Evolutionary conservation across 1,140 invertebrate species (phyloP).

Genomic region (Leptonema lineaticorne): DNA sequence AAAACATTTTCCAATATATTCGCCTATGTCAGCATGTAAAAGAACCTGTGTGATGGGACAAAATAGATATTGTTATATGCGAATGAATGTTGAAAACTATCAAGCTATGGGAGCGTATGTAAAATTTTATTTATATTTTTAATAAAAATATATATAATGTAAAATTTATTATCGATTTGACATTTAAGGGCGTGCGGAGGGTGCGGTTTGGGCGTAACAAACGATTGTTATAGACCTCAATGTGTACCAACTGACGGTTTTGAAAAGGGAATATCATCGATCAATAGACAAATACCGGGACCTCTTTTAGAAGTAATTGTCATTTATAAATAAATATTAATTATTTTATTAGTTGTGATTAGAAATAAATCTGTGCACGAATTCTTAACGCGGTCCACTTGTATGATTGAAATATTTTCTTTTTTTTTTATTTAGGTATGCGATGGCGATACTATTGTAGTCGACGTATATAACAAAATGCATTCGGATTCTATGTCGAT

Average conservation of each 20-base stretch:
- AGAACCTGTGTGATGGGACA: conserved; percentile 25
- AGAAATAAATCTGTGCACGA: not conserved
- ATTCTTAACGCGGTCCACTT: too few relatives aligned
- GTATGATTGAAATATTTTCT: too few relatives aligned
- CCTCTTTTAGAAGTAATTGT: conserved; percentile 57
- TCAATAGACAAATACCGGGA: conserved; percentile 64
- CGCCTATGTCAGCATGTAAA: too few relatives aligned
- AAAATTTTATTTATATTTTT: too few relatives aligned
- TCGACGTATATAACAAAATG: conserved; percentile 60
- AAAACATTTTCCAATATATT: too few relatives aligned
- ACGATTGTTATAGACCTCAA: conserved; percentile 55
- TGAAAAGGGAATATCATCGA: conserved; percentile 53
- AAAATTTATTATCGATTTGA: not conserved
- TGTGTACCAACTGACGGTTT: conserved; percentile 62
- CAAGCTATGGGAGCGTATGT: conserved; percentile 49
- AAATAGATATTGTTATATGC: conserved; percentile 50
- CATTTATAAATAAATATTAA: too few relatives aligned
- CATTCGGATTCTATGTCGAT: conserved; percentile 54
- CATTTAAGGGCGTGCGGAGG: conserved; percentile 42
- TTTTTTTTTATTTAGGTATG: conserved; percentile 58
- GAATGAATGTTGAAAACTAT: conserved; percentile 55
- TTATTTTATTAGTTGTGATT: too few relatives aligned
- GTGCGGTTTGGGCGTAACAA: conserved; percentile 39
- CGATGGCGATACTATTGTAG: conserved; percentile 58
- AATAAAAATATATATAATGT: not conserved